These are phyloP conservation scores for Epizoanthus stellaris DNA, from an alignment of 92 coral and sea anemone species.

Conservation along the genomic window DNA sequence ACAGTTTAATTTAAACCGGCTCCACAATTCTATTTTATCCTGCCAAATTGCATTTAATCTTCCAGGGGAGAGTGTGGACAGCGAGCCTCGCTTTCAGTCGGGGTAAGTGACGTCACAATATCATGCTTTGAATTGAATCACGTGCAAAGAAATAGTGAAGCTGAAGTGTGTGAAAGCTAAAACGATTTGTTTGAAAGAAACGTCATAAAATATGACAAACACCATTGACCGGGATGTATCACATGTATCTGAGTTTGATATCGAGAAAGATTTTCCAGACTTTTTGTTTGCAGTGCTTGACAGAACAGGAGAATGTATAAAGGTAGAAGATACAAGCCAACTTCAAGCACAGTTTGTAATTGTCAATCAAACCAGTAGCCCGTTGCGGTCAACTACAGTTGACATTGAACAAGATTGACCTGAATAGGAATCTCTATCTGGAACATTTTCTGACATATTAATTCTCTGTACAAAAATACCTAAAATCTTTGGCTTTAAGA, in stretches of 20 bases:
- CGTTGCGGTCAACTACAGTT: slow-evolving; percentile 26
- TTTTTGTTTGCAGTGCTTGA: not conserved
- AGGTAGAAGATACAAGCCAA: slow-evolving; percentile 14
- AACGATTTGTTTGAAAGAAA: slow-evolving; percentile 1
- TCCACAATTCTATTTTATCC: not conserved
- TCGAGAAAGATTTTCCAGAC: slow-evolving; percentile 47
- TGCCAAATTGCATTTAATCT: not conserved
- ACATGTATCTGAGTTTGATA: slow-evolving; percentile 4
- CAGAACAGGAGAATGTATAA: no score
- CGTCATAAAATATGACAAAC: not conserved
- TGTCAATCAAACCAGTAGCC: slow-evolving; percentile 42
- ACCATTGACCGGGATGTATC: not conserved
- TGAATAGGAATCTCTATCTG: slow-evolving; percentile 38
- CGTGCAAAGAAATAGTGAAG: not conserved
- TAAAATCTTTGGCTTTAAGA: slow-evolving; percentile 6
- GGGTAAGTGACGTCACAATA: no score
- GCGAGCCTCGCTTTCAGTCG: not conserved
- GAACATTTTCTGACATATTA: slow-evolving; percentile 39
- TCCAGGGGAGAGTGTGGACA: not conserved
- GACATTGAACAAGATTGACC: slow-evolving; percentile 13
- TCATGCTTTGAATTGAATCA: no score
- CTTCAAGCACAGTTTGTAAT: slow-evolving; percentile 37
- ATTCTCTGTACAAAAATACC: slow-evolving; percentile 19
- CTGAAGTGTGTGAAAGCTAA: not conserved
- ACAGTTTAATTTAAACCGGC: not conserved